Evolutionary conservation across 2,888 invertebrate species (phyloP).

Genomic region (Beris chalybata): DNA sequence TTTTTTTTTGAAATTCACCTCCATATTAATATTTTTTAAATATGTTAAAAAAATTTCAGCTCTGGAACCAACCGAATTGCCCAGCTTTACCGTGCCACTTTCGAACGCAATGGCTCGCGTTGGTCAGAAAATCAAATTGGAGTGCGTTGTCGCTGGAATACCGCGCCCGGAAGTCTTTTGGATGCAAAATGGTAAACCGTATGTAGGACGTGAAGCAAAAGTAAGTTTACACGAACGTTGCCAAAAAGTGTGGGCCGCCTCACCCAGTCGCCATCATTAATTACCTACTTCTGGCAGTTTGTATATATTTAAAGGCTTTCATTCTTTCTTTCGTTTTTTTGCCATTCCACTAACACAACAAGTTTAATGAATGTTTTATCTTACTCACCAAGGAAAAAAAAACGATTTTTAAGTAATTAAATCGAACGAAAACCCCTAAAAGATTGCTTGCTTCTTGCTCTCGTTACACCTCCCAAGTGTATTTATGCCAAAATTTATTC

Average conservation of each 20-base stretch:
- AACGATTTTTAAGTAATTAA: slow-evolving; percentile 4
- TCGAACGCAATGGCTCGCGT: slow-evolving; percentile 73
- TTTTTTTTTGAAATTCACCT: too few relatives aligned
- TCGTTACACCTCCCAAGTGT: too few relatives aligned
- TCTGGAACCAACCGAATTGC: slow-evolving; percentile 64
- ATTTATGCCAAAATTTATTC: too few relatives aligned
- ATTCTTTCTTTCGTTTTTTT: too few relatives aligned
- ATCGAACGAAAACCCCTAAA: neutral
- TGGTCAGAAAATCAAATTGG: slow-evolving; percentile 72
- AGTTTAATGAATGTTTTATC: neutral
- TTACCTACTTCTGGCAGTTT: too few relatives aligned
- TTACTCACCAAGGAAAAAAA: neutral
- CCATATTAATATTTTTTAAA: neutral
- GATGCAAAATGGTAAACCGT: slow-evolving; percentile 68
- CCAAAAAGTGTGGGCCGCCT: slow-evolving; percentile 17
- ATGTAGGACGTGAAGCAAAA: slow-evolving; percentile 64
- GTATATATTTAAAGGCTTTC: too few relatives aligned
- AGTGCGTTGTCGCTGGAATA: slow-evolving; percentile 68
- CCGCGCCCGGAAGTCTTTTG: slow-evolving; percentile 67
- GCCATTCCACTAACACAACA: too few relatives aligned
- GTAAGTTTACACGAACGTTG: slow-evolving; percentile 55
- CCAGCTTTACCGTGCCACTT: slow-evolving; percentile 64
- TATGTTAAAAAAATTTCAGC: slow-evolving; percentile 56
- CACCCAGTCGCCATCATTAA: too few relatives aligned
- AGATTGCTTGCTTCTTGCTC: slow-evolving; percentile 26